Conservation (phyloP, 2,888 invertebrate species). For the Caenorhabditis angaria region DNA sequence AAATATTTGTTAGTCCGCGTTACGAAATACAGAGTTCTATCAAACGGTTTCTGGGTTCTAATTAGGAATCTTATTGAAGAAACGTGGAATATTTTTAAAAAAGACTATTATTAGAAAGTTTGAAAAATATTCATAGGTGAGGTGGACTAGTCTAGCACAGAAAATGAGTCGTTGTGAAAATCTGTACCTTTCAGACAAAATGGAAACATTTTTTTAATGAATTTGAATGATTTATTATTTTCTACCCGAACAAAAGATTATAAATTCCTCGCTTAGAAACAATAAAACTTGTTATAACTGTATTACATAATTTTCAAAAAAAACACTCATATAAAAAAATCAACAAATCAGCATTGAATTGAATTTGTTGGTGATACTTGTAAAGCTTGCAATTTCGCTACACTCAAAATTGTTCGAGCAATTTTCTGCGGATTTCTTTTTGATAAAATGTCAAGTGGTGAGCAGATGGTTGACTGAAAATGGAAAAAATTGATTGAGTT, state of each 20-base stretch:
- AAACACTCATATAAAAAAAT: conserved; percentile 3
- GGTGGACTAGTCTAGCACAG: no score
- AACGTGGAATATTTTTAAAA: no score
- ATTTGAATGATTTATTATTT: not conserved
- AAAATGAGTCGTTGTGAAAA: no score
- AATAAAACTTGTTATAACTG: not conserved
- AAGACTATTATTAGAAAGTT: no score
- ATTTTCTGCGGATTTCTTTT: conserved; percentile 44
- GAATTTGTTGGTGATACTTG: conserved; percentile 27
- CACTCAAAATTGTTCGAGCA: conserved; percentile 32
- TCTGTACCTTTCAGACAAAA: not conserved
- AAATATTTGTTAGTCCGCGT: no score
- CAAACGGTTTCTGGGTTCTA: no score
- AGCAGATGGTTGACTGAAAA: conserved; percentile 45
- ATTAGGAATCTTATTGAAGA: no score
- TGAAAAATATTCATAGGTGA: no score
- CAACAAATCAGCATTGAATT: conserved; percentile 13
- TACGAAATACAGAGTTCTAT: no score
- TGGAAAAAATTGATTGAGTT: not conserved
- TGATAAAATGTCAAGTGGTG: conserved; percentile 44
- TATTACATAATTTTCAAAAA: not conserved
- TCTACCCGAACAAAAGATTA: not conserved
- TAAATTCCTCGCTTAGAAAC: not conserved
- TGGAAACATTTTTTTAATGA: no score
- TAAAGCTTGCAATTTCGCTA: conserved; percentile 34